Conservation (phyloP, 1,140 invertebrate genomes). For the Frieseomelitta varia region DNA sequence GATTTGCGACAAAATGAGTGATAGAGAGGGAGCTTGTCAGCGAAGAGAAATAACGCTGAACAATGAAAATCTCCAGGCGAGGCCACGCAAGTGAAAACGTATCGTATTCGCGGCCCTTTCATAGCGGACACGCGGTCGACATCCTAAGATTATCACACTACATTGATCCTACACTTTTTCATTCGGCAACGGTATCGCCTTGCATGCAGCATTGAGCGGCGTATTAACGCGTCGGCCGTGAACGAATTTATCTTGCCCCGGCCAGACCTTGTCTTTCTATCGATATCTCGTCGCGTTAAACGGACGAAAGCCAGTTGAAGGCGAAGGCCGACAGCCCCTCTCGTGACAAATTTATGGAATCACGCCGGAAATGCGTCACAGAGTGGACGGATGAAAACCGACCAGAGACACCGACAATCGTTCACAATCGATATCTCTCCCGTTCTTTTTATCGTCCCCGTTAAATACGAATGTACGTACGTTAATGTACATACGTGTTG, state of each 20-base stretch:
- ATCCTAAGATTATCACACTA: slow-evolving; percentile 16
- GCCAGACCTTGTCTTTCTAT: slow-evolving; percentile 64
- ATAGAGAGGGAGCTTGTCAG: background rate
- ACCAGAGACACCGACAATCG: background rate
- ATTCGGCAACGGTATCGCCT: slow-evolving; percentile 30
- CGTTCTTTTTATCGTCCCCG: no score
- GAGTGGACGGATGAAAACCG: background rate
- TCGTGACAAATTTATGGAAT: slow-evolving; percentile 36
- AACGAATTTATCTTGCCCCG: slow-evolving; percentile 65
- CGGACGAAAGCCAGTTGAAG: background rate
- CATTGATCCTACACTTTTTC: slow-evolving; percentile 34
- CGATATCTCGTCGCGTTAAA: slow-evolving; percentile 26
- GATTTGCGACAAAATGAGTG: background rate
- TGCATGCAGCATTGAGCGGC: slow-evolving; percentile 44
- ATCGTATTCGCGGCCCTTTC: background rate
- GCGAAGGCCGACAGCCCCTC: background rate
- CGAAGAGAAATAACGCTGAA: background rate
- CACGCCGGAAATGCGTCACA: background rate
- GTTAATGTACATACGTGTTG: no score
- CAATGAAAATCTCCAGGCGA: background rate
- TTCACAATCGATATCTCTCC: background rate
- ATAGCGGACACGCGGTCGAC: background rate
- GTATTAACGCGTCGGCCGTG: slow-evolving; percentile 55
- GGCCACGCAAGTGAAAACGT: no score
- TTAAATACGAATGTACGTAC: background rate